Percentiles rank a stretch among this genome's conserved stretches.
Conservation (phyloP, 2,888 invertebrate genomes). For the Nasonia oneida region DNA sequence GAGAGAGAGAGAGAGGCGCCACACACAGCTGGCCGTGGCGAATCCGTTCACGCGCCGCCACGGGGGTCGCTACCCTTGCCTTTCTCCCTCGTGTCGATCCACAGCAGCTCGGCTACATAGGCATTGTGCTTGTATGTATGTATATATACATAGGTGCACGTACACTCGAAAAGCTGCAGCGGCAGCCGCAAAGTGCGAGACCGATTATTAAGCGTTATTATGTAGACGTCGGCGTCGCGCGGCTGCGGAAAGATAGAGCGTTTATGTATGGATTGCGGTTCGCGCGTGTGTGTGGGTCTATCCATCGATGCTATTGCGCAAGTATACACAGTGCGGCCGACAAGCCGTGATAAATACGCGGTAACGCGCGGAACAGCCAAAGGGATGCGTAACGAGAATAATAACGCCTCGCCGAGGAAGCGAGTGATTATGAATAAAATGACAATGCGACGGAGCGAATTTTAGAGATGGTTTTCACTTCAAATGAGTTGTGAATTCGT, state of each 20-base stretch:
- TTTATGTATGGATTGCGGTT: slow-evolving; percentile 59
- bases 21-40: slow-evolving; percentile 77
- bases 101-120: not conserved
- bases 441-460: slow-evolving; percentile 55
- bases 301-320: slow-evolving; percentile 58
- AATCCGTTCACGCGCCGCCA: slow-evolving; percentile 70
- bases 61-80: slow-evolving; percentile 64
- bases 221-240: slow-evolving; percentile 62
- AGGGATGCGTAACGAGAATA: slow-evolving; percentile 57
- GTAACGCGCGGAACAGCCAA: slow-evolving; percentile 30
- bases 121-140: not conserved
- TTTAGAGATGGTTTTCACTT: slow-evolving; percentile 50
- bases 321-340: slow-evolving; percentile 61
- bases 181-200: slow-evolving; percentile 64
- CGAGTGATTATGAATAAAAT: slow-evolving; percentile 61
- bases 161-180: slow-evolving; percentile 56
- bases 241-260: slow-evolving; percentile 51
- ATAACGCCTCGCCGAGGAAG: slow-evolving; percentile 45
- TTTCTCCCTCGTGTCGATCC: slow-evolving; percentile 43
- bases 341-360: slow-evolving; percentile 63
- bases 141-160: slow-evolving; percentile 34
- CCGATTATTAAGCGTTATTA: slow-evolving; percentile 66
- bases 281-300: slow-evolving; percentile 9
- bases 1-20: slow-evolving; percentile 55
- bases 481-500: slow-evolving; percentile 58